These are phyloP conservation scores for Catocala sponsa DNA, from an alignment of 2,888 invertebrate genomes.

Conservation along the genomic window DNA sequence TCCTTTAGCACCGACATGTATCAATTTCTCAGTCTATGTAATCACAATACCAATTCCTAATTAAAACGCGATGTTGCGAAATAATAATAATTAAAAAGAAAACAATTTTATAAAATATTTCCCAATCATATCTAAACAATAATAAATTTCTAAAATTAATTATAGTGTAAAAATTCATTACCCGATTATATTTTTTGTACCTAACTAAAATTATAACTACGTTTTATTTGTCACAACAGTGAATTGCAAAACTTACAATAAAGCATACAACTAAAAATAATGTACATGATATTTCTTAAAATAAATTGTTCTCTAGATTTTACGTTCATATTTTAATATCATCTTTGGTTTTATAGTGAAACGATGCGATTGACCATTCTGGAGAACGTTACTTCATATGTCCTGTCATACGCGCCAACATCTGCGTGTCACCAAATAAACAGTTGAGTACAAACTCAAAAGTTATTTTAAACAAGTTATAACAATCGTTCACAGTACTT, in stretches of 20 bases:
- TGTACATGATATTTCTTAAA: conserved; percentile 55
- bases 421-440: conserved; percentile 10
- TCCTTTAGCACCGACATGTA: conserved; percentile 58
- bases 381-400: conserved; percentile 18
- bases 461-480: conserved; percentile 18
- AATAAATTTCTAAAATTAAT: conserved; percentile 50
- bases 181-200: conserved; percentile 48
- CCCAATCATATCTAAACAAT: conserved; percentile 52
- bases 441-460: background rate
- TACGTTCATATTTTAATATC: conserved; percentile 74
- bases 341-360: conserved; percentile 80
- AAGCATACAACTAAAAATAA: conserved; percentile 42
- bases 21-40: conserved; percentile 62
- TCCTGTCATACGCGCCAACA: conserved; percentile 16
- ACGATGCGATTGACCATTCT: conserved; percentile 62
- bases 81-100: conserved; percentile 39
- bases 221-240: conserved; percentile 56
- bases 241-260: conserved; percentile 51
- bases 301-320: conserved; percentile 62
- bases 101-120: conserved; percentile 52
- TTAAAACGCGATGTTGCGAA: conserved; percentile 32
- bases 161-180: conserved; percentile 41
- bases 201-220: conserved; percentile 39
- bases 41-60: conserved; percentile 56
- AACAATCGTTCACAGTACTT: conserved; percentile 16